Percentiles rank a stretch among this genome's conserved stretches.
Evolutionary conservation across 2,797 vertebrate genomes (phyloP).

Genomic region (Fundulus diaphanus): DNA sequence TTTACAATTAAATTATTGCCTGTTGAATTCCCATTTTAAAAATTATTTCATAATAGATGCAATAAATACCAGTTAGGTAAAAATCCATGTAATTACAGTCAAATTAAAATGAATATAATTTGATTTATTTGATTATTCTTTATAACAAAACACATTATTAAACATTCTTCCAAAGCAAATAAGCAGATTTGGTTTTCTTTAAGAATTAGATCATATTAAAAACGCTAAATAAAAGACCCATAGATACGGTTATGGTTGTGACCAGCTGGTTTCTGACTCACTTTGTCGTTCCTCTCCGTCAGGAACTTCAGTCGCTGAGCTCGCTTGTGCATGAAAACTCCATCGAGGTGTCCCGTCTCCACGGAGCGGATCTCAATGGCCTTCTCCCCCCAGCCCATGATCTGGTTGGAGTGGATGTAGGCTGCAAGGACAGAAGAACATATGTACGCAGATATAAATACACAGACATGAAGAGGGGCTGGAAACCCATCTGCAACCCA

Average conservation of each 20-base stretch:
- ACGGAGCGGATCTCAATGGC: conserved; percentile 99
- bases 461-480: conserved; percentile 58
- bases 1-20: too few species aligned
- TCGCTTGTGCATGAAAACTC: conserved; percentile 99
- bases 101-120: too few species aligned
- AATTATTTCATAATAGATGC: too few species aligned
- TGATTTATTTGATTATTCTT: too few species aligned
- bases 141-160: too few species aligned
- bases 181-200: too few species aligned
- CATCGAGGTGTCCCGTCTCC: conserved; percentile 99
- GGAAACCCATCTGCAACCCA: conserved; percentile 66
- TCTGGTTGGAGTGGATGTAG: conserved; percentile 99
- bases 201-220: too few species aligned
- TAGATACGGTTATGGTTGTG: too few species aligned
- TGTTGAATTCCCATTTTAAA: too few species aligned
- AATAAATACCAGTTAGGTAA: too few species aligned
- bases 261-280: conserved; percentile 60
- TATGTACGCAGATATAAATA: conserved; percentile 20
- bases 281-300: conserved; percentile 99
- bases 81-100: too few species aligned
- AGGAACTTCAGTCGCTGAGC: conserved; percentile 99
- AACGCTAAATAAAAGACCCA: neutral
- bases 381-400: conserved; percentile 99
- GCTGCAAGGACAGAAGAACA: conserved; percentile 82
- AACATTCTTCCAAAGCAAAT: too few species aligned